These are phyloP conservation scores for Hyperopisus bebe DNA, from an alignment of 2,113 vertebrate species.

Conservation along the genomic window DNA sequence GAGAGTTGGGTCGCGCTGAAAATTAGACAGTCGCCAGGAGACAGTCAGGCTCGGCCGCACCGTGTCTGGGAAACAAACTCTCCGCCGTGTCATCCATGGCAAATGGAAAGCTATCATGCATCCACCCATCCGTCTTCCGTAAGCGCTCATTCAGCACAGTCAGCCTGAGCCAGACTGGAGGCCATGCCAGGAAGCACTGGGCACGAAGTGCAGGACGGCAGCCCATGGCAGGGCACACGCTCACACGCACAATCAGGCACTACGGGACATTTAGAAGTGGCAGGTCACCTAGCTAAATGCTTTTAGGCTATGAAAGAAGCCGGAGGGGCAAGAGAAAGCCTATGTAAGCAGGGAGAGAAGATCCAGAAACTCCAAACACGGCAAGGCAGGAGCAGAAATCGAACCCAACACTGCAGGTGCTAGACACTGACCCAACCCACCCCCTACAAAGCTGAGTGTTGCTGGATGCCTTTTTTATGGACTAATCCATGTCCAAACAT, in stretches of 20 bases:
- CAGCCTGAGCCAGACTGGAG: neutral
- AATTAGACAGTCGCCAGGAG: neutral
- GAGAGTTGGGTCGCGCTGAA: neutral
- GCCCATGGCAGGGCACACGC: neutral
- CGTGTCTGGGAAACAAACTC: neutral
- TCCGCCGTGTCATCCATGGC: neutral
- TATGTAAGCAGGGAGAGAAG: neutral
- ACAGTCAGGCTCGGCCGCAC: neutral
- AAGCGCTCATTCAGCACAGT: neutral
- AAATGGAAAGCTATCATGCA: neutral
- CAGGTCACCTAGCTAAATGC: neutral
- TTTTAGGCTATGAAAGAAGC: neutral
- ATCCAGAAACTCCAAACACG: neutral
- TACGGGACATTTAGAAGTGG: neutral
- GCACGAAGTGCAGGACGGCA: neutral
- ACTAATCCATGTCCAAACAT: neutral
- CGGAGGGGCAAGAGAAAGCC: neutral
- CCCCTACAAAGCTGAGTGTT: neutral
- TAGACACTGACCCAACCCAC: neutral
- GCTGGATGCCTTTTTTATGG: neutral
- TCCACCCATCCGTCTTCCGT: neutral
- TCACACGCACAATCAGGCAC: neutral
- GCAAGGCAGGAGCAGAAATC: neutral
- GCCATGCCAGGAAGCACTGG: neutral
- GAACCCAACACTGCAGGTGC: neutral